A percentile compares a stretch with the other conserved stretches of the same genome.
phyloP scores from a whole-genome alignment of 2,888 invertebrate genomes.

The Ernsta delagoae region DNA sequence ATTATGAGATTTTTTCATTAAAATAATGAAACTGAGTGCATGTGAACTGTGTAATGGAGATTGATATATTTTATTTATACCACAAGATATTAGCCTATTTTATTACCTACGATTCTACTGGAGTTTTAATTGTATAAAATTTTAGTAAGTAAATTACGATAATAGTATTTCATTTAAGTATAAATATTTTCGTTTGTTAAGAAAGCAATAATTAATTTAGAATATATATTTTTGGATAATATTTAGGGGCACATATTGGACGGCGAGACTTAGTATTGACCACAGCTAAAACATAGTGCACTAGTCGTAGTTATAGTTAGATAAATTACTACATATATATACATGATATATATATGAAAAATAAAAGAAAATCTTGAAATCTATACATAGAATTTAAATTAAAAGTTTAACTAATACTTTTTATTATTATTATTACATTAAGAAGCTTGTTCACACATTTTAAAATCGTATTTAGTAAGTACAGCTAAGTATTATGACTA shows the following conservation, averaged over 20 bases:
- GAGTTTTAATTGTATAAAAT: constrained; percentile 35
- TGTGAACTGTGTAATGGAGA: too few species aligned
- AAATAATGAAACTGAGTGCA: constrained; percentile 29
- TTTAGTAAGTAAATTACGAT: constrained; percentile 26
- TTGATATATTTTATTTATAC: constrained; percentile 37
- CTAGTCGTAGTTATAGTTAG: constrained; percentile 80
- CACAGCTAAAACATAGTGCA: constrained; percentile 82
- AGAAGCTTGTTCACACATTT: constrained; percentile 84
- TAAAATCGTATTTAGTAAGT: constrained; percentile 82
- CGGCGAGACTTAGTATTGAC: constrained; percentile 74
- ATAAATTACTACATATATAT: constrained; percentile 78
- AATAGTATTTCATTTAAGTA: constrained; percentile 27
- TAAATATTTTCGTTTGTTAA: constrained; percentile 22
- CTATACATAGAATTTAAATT: constrained; percentile 83
- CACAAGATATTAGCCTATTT: constrained; percentile 36
- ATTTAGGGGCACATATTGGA: constrained; percentile 57
- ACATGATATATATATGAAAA: constrained; percentile 60
- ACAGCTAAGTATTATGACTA: constrained; percentile 68
- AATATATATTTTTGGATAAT: constrained; percentile 35
- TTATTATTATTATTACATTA: constrained; percentile 81
- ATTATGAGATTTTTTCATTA: constrained; percentile 37
- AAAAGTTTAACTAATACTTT: constrained; percentile 83
- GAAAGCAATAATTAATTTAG: constrained; percentile 34
- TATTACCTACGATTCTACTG: constrained; percentile 34
- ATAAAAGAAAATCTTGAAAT: constrained; percentile 77